Conservation (phyloP, 2,888 invertebrate genomes). For the Eucera pruinosa region DNA sequence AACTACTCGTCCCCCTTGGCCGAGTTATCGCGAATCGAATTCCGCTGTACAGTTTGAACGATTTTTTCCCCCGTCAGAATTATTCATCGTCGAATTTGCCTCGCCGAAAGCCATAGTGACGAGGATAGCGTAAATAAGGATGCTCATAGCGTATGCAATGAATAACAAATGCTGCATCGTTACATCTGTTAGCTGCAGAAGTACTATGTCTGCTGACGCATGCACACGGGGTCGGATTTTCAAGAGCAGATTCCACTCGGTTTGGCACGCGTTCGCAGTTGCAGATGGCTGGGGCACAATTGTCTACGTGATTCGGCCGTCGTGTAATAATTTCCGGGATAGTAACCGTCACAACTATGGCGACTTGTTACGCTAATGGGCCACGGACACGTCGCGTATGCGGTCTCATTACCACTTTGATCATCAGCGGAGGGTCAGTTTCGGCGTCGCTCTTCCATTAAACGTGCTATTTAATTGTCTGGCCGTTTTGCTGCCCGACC, state of each 20-base stretch:
- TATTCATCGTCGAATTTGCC: too few relatives aligned
- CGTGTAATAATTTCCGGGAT: slow-evolving; percentile 50
- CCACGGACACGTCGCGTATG: slow-evolving; percentile 38
- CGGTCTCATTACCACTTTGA: slow-evolving; percentile 50
- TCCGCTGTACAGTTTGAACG: too few relatives aligned
- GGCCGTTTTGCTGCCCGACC: not conserved
- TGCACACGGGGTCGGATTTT: slow-evolving; percentile 14
- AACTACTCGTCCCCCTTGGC: too few relatives aligned
- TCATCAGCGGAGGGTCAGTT: slow-evolving; percentile 40
- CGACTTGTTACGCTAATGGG: slow-evolving; percentile 58
- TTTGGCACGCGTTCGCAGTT: slow-evolving; percentile 42
- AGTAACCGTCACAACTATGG: slow-evolving; percentile 54
- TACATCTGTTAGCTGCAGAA: not conserved
- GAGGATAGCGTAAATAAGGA: not conserved
- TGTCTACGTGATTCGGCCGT: slow-evolving; percentile 38
- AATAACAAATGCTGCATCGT: slow-evolving; percentile 9
- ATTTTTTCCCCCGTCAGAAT: too few relatives aligned
- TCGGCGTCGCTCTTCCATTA: slow-evolving; percentile 24
- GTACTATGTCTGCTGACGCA: slow-evolving; percentile 6
- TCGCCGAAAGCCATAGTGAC: not conserved
- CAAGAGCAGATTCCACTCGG: slow-evolving; percentile 38
- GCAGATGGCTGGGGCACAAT: slow-evolving; percentile 20
- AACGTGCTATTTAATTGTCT: slow-evolving; percentile 12
- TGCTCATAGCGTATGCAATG: not conserved
- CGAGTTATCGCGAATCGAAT: too few relatives aligned